Evolutionary conservation across 1,140 invertebrate species (phyloP), one percentile per base, ranked within the genome.

Genomic region (Drosophila bipectinata): DNA sequence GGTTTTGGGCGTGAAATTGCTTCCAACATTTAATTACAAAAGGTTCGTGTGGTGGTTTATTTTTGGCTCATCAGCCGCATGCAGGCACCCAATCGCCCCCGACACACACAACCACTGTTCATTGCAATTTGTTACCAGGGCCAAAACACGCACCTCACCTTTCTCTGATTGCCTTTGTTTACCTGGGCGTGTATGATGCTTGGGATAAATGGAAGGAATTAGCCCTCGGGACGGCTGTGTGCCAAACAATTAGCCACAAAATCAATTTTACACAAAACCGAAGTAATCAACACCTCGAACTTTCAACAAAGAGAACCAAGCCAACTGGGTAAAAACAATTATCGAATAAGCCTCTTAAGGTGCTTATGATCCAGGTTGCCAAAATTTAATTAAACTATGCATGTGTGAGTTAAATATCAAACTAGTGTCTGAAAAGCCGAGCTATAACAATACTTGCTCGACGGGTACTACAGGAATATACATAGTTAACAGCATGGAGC

Each of bases 21-120:
- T 77, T 53, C 56, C 59, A 68, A 59, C 73, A 79, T 80, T 84
- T 85, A 85, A 85, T 84, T 85, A 73, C 73, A 66, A 84, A 77
- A 77, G 63, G 51, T 81, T 64, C 79, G 67, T 77, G 56, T 14
- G 63, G 47, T 61, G 48, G 76, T 64, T 63, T 67, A 79, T 76
- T 84, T 79, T 69, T 69, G 53, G 74, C 52, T 41, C 61, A 75
- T 54, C 71, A 54, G 30, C 63, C 45, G 52, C 53, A 53, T 53
- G 57, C 47, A 58, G 37, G 12, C 62, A 37, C 30, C 49, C 10
- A 21, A 24, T 32, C 57, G 41, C 9, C 41, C 6, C n/a, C 14
- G 5, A 44, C n/a, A 18, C 41, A 41, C n/a, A 67, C 52, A 34
- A 18, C 51, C 18, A 58, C 26, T 18, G 44, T 12, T 32, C 14